Evolutionary conservation across 1,140 invertebrate genomes (phyloP).

Genomic region (Drosophila santomea): DNA sequence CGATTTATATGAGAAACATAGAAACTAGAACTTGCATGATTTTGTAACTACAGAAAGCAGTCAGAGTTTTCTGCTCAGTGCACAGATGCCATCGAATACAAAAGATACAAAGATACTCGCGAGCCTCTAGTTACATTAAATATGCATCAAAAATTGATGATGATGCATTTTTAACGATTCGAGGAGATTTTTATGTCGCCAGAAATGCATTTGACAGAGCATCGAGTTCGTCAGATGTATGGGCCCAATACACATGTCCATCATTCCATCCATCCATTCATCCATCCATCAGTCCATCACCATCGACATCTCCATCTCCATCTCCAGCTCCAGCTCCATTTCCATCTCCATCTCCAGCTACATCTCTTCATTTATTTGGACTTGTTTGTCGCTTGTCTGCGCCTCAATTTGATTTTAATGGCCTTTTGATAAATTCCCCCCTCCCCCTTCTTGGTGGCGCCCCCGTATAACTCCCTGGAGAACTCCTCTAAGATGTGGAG

Average conservation of each 20-base stretch:
- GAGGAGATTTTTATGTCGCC: slow-evolving; percentile 74
- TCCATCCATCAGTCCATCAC: slow-evolving; percentile 39
- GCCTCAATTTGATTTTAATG: slow-evolving; percentile 78
- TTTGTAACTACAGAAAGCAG: not conserved
- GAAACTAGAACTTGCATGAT: no score
- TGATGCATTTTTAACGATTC: slow-evolving; percentile 84
- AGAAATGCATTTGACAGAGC: slow-evolving; percentile 69
- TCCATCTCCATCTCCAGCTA: slow-evolving; percentile 40
- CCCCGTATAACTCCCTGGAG: not conserved
- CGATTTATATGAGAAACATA: no score
- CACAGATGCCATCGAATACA: slow-evolving; percentile 2
- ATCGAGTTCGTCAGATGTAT: slow-evolving; percentile 59
- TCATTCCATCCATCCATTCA: slow-evolving; percentile 35
- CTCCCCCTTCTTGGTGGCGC: not conserved
- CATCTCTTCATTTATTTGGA: slow-evolving; percentile 24
- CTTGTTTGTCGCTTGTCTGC: slow-evolving; percentile 58
- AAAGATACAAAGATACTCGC: slow-evolving; percentile 39
- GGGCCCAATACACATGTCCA: slow-evolving; percentile 48
- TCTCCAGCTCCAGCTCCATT: slow-evolving; percentile 28
- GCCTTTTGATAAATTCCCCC: slow-evolving; percentile 70
- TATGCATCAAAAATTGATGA: slow-evolving; percentile 84
- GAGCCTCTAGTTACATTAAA: slow-evolving; percentile 73
- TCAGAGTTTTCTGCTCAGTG: not conserved
- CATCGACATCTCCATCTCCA: slow-evolving; percentile 34
- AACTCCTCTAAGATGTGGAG: not conserved